A percentile compares a stretch with the other conserved stretches of the same genome.
These are phyloP conservation scores for Drosophila pseudotakahashii DNA, from an alignment of 2,888 invertebrate species.

Conservation along the genomic window DNA sequence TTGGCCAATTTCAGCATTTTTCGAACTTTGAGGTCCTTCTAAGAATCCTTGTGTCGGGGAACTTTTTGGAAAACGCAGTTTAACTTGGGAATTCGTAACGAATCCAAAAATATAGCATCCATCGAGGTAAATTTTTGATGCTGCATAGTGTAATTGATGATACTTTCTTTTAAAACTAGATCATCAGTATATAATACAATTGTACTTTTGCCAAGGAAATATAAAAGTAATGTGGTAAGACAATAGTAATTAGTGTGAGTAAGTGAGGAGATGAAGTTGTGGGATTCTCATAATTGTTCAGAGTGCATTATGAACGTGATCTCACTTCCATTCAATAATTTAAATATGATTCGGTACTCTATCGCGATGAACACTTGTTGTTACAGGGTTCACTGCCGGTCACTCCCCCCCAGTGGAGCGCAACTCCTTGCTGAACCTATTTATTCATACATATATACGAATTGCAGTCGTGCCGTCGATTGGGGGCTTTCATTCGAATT, in stretches of 20 bases:
- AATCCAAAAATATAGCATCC: no score
- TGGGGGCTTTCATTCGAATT: conserved; percentile 10
- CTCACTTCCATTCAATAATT: neutral
- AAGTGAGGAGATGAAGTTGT: neutral
- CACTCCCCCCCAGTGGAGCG: neutral
- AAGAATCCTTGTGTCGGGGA: no score
- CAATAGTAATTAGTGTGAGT: neutral
- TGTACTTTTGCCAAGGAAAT: no score
- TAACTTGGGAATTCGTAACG: no score
- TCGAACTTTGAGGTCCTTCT: no score
- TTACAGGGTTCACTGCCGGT: conserved; percentile 9
- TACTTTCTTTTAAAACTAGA: no score
- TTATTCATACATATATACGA: neutral
- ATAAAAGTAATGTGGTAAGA: neutral
- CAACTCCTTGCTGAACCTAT: neutral
- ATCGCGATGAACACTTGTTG: neutral
- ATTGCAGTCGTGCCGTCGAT: neutral
- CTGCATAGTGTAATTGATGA: no score
- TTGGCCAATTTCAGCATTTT: no score
- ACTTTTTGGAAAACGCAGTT: no score
- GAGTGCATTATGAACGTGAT: neutral
- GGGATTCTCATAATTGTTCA: neutral
- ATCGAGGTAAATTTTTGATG: no score
- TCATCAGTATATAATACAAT: no score
- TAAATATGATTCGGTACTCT: neutral